These are phyloP conservation scores for Paramuricea clavata DNA, from an alignment of 92 coral and sea anemone genomes.

Conservation along the genomic window DNA sequence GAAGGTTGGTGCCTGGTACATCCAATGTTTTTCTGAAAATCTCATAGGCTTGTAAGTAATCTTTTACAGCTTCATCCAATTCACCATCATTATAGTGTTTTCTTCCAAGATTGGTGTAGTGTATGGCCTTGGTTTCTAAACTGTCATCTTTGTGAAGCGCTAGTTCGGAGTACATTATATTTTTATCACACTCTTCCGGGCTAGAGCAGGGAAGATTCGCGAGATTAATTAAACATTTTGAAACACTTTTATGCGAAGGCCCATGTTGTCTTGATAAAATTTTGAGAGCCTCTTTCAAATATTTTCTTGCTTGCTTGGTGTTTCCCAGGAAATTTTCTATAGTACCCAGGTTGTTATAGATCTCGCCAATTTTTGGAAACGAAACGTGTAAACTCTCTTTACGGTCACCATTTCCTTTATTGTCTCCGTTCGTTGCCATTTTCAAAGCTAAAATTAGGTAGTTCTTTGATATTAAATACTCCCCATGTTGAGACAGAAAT, in stretches of 20 bases:
- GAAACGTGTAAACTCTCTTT: background rate
- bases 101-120: constrained; percentile 17
- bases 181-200: background rate
- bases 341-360: background rate
- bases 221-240: background rate
- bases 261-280: background rate
- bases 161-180: background rate
- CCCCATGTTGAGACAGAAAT: background rate
- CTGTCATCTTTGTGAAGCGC: background rate
- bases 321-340: constrained; percentile 3
- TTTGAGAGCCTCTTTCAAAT: background rate
- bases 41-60: background rate
- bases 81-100: constrained; percentile 1
- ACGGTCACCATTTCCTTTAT: background rate
- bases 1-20: background rate
- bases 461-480: background rate
- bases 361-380: background rate
- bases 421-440: background rate
- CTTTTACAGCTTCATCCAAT: constrained; percentile 20
- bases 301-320: constrained; percentile 33
- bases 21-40: background rate
- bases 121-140: background rate
- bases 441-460: background rate
- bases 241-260: background rate
- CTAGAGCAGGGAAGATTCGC: background rate